Conservation (phyloP, 2,888 invertebrate genomes). For the Agrochola lychnidis region DNA sequence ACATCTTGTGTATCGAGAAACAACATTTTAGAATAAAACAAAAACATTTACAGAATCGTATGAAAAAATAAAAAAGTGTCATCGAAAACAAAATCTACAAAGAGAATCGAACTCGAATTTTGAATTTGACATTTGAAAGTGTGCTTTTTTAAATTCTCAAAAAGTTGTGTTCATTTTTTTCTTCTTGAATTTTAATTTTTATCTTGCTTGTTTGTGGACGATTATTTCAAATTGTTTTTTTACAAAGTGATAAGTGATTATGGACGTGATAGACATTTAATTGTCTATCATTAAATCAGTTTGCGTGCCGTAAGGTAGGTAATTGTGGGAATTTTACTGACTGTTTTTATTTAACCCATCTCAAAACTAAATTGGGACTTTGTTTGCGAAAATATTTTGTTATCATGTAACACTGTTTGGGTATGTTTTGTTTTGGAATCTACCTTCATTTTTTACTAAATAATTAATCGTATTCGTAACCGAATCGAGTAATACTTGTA, state of each 20-base stretch:
- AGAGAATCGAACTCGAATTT: slow-evolving; percentile 1
- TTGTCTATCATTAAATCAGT: slow-evolving; percentile 53
- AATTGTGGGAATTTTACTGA: slow-evolving; percentile 35
- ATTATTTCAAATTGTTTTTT: slow-evolving; percentile 10
- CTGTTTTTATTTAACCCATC: slow-evolving; percentile 5
- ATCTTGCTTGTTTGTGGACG: neutral
- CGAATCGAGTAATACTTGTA: too few relatives aligned
- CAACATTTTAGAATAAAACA: neutral
- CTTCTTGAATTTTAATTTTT: neutral
- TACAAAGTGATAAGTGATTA: slow-evolving; percentile 36
- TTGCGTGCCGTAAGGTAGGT: slow-evolving; percentile 54
- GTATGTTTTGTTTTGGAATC: neutral
- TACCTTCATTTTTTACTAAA: slow-evolving; percentile 1
- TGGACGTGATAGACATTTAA: slow-evolving; percentile 50
- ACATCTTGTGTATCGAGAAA: slow-evolving; percentile 30
- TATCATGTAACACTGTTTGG: neutral
- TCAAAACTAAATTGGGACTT: neutral
- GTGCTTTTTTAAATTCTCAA: slow-evolving; percentile 26
- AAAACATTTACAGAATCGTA: neutral
- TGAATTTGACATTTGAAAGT: slow-evolving; percentile 32
- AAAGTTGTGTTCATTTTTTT: slow-evolving; percentile 14
- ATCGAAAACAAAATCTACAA: neutral
- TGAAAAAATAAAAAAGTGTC: neutral
- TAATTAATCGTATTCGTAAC: too few relatives aligned
- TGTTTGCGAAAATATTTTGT: slow-evolving; percentile 1